Conservation (phyloP, 1,140 invertebrate species). For the Drosophila kepulauana region DNA sequence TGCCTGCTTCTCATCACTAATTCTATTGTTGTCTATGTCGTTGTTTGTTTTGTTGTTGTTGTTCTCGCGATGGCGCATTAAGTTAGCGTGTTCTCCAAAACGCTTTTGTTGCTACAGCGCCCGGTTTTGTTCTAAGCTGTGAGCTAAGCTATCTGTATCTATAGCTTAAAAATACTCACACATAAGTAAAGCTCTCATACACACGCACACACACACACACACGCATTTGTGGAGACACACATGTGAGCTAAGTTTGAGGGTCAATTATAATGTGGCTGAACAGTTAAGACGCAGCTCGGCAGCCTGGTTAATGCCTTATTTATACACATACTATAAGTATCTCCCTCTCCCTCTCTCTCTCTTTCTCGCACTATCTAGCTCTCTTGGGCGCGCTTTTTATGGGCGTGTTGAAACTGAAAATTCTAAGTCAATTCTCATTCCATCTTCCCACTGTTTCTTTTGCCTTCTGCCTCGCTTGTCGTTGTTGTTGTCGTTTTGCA, state of each 20-base stretch:
- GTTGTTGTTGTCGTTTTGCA: slow-evolving; percentile 29
- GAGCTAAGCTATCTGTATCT: slow-evolving; percentile 59
- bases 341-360: neutral
- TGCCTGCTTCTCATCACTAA: slow-evolving; percentile 25
- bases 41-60: slow-evolving; percentile 11
- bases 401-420: slow-evolving; percentile 39
- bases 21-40: slow-evolving; percentile 2
- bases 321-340: neutral
- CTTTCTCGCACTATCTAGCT: neutral
- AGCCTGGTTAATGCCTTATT: slow-evolving; percentile 3
- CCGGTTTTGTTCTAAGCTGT: slow-evolving; percentile 49
- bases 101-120: slow-evolving; percentile 33
- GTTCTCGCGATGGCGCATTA: slow-evolving; percentile 26
- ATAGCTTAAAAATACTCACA: slow-evolving; percentile 27
- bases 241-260: slow-evolving; percentile 62
- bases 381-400: slow-evolving; percentile 27
- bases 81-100: slow-evolving; percentile 36
- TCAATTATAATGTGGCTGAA: slow-evolving; percentile 71
- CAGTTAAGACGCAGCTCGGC: slow-evolving; percentile 41
- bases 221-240: slow-evolving; percentile 27
- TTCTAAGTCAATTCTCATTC: slow-evolving; percentile 31
- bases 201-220: slow-evolving; percentile 14
- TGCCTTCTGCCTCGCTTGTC: too few species aligned
- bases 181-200: neutral
- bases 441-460: neutral